phyloP scores from a whole-genome alignment of 2,888 invertebrate genomes.

The Trichopria drosophilae region DNA sequence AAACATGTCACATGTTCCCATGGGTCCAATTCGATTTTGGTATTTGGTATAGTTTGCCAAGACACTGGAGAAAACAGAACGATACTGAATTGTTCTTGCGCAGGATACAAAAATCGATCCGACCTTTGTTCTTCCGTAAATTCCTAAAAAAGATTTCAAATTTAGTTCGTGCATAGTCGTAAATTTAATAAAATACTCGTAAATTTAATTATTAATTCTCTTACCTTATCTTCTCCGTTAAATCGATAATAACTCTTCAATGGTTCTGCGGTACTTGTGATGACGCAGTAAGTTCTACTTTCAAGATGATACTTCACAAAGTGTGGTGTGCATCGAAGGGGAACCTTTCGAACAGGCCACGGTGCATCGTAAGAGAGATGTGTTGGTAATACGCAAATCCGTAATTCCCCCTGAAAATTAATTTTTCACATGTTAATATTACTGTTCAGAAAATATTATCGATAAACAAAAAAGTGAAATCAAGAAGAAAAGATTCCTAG shows the following conservation, averaged over 20 bases:
- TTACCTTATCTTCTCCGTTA: constrained; percentile 92
- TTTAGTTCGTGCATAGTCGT: no score
- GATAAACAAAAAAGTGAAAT: neutral
- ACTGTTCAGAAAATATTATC: constrained; percentile 10
- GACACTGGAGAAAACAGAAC: constrained; percentile 89
- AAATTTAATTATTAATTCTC: no score
- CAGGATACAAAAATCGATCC: constrained; percentile 83
- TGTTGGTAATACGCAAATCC: constrained; percentile 88
- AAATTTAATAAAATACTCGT: no score
- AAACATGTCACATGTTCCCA: constrained; percentile 96
- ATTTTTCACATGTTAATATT: no score
- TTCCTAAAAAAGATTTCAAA: no score
- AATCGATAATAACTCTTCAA: constrained; percentile 83
- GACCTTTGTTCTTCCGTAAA: constrained; percentile 63
- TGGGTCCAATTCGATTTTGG: constrained; percentile 85
- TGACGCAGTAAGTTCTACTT: constrained; percentile 91
- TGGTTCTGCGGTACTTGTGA: constrained; percentile 76
- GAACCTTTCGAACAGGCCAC: constrained; percentile 97
- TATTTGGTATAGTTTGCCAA: constrained; percentile 88
- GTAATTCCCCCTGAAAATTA: constrained; percentile 79
- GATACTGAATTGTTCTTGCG: constrained; percentile 82
- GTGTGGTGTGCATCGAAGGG: constrained; percentile 87
- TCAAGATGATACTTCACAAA: constrained; percentile 92
- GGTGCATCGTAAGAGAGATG: constrained; percentile 93
- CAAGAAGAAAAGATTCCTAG: neutral